These are phyloP conservation scores for Cryptotis parvus DNA, from an alignment of 2,113 vertebrate species.

Conservation along the genomic window DNA sequence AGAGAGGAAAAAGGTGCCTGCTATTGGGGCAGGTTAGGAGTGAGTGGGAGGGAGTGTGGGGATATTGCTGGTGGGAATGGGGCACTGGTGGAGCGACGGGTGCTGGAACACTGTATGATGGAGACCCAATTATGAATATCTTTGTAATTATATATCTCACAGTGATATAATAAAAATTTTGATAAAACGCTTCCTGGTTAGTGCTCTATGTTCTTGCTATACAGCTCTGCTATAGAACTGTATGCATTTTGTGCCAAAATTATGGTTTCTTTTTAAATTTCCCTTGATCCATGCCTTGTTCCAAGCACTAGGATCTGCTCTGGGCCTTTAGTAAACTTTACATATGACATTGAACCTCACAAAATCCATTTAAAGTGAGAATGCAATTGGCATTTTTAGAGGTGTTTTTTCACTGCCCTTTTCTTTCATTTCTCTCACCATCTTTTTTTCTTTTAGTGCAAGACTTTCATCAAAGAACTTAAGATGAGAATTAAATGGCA, in stretches of 20 bases:
- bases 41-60: too few relatives aligned
- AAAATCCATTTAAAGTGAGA: background rate
- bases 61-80: too few relatives aligned
- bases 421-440: background rate
- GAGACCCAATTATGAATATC: too few relatives aligned
- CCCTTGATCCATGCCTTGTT: background rate
- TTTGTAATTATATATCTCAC: too few relatives aligned
- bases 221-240: background rate
- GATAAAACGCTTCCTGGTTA: background rate
- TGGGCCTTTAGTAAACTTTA: background rate
- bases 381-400: background rate
- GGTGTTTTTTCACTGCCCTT: background rate
- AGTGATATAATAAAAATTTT: too few relatives aligned
- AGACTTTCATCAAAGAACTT: background rate
- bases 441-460: background rate
- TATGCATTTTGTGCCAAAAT: background rate
- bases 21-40: too few relatives aligned
- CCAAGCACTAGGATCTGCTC: background rate
- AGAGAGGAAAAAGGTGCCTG: too few relatives aligned
- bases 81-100: too few relatives aligned
- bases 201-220: background rate
- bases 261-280: constrained; percentile 38
- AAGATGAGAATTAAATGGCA: background rate
- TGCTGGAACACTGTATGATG: too few relatives aligned
- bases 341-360: background rate